Percentiles rank a stretch among this genome's conserved stretches.
Evolutionary conservation across 2,888 invertebrate genomes (phyloP).

Genomic region (Lydus trimaculatus): DNA sequence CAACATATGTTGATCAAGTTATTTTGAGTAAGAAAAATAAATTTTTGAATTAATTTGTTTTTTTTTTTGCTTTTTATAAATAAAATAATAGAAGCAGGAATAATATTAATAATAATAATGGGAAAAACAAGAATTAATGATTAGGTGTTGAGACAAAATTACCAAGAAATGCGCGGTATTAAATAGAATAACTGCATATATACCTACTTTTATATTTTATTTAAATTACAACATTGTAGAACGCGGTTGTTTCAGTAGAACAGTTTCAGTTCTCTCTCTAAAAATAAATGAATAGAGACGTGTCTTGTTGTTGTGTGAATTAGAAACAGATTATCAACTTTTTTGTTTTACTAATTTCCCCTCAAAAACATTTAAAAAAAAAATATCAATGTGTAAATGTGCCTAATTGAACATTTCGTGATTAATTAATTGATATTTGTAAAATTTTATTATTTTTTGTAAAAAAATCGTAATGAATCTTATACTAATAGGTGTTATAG

Average conservation of each 20-base stretch:
- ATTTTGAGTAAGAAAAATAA: background rate
- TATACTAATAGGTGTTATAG: background rate
- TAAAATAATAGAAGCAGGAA: too few species aligned
- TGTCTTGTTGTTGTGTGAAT: background rate
- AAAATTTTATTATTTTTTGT: background rate
- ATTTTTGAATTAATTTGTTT: background rate
- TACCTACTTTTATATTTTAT: background rate
- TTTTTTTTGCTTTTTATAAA: too few species aligned
- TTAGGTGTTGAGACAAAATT: background rate
- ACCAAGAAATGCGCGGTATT: background rate
- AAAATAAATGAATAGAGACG: background rate
- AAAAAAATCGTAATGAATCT: background rate
- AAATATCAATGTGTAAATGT: background rate
- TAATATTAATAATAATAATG: too few species aligned
- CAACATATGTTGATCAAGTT: background rate
- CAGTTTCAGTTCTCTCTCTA: constrained; percentile 3
- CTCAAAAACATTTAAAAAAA: too few species aligned
- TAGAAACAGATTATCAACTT: background rate
- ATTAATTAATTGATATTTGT: background rate
- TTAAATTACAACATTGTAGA: background rate
- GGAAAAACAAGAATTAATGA: background rate
- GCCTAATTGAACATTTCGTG: background rate
- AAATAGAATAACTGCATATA: background rate
- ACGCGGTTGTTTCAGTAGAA: background rate
- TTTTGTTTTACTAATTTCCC: too few species aligned